Evolutionary conservation across 2,888 invertebrate species (phyloP).

Genomic region (Cyclophora punctaria): DNA sequence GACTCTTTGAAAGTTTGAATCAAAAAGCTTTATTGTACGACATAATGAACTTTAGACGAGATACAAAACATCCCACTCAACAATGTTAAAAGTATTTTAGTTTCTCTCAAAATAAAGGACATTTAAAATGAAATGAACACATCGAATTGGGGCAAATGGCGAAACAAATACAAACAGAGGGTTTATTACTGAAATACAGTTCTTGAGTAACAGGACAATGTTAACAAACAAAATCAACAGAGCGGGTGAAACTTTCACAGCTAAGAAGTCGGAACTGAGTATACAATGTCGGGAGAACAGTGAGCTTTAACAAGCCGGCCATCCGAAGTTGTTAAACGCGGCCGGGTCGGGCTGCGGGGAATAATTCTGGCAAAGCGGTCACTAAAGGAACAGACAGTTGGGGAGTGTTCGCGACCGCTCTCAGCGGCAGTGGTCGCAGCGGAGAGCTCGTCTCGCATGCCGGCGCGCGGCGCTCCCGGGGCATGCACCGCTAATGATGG

Average conservation of each 20-base stretch:
- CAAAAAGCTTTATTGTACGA: too few species aligned
- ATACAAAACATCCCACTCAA: neutral
- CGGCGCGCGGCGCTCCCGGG: slow-evolving; percentile 15
- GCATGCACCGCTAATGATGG: slow-evolving; percentile 43
- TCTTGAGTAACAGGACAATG: slow-evolving; percentile 47
- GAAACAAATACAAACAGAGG: slow-evolving; percentile 26
- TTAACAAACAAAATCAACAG: slow-evolving; percentile 63
- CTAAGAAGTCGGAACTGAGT: slow-evolving; percentile 64
- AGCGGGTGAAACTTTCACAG: slow-evolving; percentile 58
- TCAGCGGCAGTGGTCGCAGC: slow-evolving; percentile 9
- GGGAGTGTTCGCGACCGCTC: slow-evolving; percentile 36
- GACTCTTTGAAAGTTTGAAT: too few species aligned
- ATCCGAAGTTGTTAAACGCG: slow-evolving; percentile 62
- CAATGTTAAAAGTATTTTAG: slow-evolving; percentile 12
- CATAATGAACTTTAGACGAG: too few species aligned
- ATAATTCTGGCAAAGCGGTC: slow-evolving; percentile 53
- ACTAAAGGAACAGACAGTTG: slow-evolving; percentile 46
- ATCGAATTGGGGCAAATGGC: slow-evolving; percentile 18
- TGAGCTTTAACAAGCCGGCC: slow-evolving; percentile 63
- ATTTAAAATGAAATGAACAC: slow-evolving; percentile 14
- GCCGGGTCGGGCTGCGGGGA: slow-evolving; percentile 33
- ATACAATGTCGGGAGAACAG: slow-evolving; percentile 54
- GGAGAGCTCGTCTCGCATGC: slow-evolving; percentile 9
- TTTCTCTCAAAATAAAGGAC: slow-evolving; percentile 10
- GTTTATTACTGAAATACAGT: slow-evolving; percentile 29